phyloP scores from a whole-genome alignment of 1,140 invertebrate genomes.

The Drosophila pectinifera region DNA sequence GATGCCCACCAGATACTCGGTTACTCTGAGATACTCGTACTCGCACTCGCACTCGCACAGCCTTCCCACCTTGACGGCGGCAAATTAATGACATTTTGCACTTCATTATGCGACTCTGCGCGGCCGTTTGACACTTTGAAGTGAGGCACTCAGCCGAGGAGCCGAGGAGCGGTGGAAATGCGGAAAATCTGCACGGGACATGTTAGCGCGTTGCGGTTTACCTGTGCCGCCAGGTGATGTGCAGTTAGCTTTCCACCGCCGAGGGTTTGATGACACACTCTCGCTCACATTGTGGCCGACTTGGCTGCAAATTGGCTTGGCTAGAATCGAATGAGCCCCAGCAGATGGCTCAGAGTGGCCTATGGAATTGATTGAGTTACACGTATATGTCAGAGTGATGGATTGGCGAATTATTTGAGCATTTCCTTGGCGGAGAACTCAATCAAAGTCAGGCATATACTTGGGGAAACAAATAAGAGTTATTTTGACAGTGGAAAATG shows the following conservation, averaged over 20 bases:
- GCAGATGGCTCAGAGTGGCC: neutral
- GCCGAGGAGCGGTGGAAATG: constrained; percentile 10
- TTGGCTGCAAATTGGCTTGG: constrained; percentile 4
- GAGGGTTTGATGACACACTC: constrained; percentile 36
- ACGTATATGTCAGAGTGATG: neutral
- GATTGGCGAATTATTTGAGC: neutral
- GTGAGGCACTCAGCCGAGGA: constrained; percentile 78
- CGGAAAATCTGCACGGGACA: constrained; percentile 36
- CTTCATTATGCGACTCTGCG: constrained; percentile 81
- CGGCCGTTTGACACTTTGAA: constrained; percentile 82
- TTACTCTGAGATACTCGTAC: constrained; percentile 15
- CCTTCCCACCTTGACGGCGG: constrained; percentile 53
- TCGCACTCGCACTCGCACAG: constrained; percentile 4
- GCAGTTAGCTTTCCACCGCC: constrained; percentile 49
- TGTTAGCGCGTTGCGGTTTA: constrained; percentile 61
- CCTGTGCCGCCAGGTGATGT: constrained; percentile 61
- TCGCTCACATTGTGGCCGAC: constrained; percentile 5
- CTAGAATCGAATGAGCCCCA: constrained; percentile 12
- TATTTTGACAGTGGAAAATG: neutral
- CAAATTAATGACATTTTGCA: constrained; percentile 84
- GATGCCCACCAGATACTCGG: constrained; percentile 13
- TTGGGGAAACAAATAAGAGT: too few relatives aligned
- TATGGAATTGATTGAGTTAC: constrained; percentile 13
- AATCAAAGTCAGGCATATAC: neutral
- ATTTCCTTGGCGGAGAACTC: neutral